These are phyloP conservation scores for Drosophila stalkeri DNA, from an alignment of 2,888 invertebrate species.

Conservation along the genomic window DNA sequence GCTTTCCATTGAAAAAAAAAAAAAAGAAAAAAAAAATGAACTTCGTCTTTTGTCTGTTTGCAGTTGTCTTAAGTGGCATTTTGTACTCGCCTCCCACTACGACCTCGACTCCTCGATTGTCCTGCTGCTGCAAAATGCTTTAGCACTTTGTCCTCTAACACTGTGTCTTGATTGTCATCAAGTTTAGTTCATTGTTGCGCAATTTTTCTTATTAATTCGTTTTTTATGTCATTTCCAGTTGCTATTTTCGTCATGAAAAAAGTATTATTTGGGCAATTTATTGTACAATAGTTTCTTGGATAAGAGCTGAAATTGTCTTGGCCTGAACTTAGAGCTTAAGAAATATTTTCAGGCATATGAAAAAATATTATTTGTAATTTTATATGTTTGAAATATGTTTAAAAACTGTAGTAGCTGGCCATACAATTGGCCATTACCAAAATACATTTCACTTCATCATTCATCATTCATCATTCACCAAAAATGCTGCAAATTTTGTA, in stretches of 20 bases:
- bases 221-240: not conserved
- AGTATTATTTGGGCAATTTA: not conserved
- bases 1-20: slow-evolving; percentile 21
- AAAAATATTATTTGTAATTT: too few relatives aligned
- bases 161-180: slow-evolving; percentile 55
- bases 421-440: too few relatives aligned
- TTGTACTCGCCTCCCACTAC: slow-evolving; percentile 15
- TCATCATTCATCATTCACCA: too few relatives aligned
- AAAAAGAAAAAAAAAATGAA: slow-evolving; percentile 58
- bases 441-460: too few relatives aligned
- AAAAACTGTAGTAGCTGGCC: too few relatives aligned
- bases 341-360: too few relatives aligned
- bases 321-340: too few relatives aligned
- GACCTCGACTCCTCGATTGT: not conserved
- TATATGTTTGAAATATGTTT: too few relatives aligned
- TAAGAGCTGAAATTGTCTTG: not conserved
- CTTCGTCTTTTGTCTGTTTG: slow-evolving; percentile 54
- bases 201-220: slow-evolving; percentile 35
- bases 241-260: too few relatives aligned
- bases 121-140: slow-evolving; percentile 34
- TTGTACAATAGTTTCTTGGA: not conserved
- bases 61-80: slow-evolving; percentile 51
- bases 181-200: slow-evolving; percentile 70
- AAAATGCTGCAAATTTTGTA: too few relatives aligned
- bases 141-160: slow-evolving; percentile 42